Evolutionary conservation across 2,888 invertebrate species (phyloP).

Genomic region (Morinoia aosen): DNA sequence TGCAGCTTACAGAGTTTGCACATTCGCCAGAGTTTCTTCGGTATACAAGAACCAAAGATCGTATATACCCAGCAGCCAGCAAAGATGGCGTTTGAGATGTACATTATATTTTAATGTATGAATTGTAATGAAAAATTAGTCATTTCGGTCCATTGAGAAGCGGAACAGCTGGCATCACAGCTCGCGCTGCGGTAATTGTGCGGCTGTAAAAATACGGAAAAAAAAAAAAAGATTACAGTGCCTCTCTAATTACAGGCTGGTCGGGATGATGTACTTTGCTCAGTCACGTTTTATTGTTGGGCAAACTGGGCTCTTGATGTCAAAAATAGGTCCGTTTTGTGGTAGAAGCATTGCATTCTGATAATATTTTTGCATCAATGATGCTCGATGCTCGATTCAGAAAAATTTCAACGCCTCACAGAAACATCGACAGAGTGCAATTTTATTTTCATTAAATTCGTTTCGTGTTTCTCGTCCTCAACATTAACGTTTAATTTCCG

Average conservation of each 20-base stretch:
- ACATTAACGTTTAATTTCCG: background rate
- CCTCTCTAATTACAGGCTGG: background rate
- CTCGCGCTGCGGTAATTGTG: background rate
- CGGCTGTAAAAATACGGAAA: background rate
- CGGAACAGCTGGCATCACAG: background rate
- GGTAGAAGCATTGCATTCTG: background rate
- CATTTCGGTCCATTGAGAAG: background rate
- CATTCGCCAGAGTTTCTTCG: too few species aligned
- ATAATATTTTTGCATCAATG: background rate
- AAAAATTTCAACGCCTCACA: background rate
- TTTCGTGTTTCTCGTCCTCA: background rate
- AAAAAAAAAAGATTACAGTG: background rate
- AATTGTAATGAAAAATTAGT: constrained; percentile 7
- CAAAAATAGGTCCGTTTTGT: background rate
- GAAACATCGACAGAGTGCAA: background rate
- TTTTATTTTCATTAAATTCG: background rate
- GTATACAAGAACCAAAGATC: background rate
- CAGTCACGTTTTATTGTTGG: background rate
- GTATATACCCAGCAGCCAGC: background rate
- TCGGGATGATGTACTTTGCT: background rate
- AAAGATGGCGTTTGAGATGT: background rate
- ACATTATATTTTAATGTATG: background rate
- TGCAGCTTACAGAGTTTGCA: too few species aligned
- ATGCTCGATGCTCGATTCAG: background rate
- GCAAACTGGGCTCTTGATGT: background rate